A percentile compares a stretch with the other conserved stretches of the same genome.
These are phyloP conservation scores for Cataglyphis hispanica DNA, from an alignment of 1,140 invertebrate genomes.

Conservation along the genomic window DNA sequence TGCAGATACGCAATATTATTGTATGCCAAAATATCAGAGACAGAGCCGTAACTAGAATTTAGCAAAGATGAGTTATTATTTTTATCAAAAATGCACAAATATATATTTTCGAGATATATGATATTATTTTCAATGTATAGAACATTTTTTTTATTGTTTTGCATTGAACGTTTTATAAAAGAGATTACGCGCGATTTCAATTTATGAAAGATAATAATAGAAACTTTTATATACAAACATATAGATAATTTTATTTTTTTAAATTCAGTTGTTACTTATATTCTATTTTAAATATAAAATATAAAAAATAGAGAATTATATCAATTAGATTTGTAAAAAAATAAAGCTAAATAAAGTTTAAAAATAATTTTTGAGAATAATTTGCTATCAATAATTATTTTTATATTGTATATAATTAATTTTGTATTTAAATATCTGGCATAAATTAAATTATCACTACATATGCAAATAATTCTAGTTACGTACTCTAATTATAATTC, in stretches of 20 bases:
- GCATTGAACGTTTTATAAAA: neutral
- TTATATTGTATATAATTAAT: constrained; percentile 6
- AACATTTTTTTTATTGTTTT: constrained; percentile 9
- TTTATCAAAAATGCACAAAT: neutral
- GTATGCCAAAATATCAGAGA: neutral
- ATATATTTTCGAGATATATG: neutral
- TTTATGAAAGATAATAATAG: neutral
- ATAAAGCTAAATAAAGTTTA: constrained; percentile 1
- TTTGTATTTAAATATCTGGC: neutral
- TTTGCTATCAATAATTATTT: constrained; percentile 13
- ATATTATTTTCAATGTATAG: neutral
- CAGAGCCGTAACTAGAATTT: constrained; percentile 3
- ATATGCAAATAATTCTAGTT: constrained; percentile 29
- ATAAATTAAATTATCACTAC: constrained; percentile 4
- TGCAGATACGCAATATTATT: neutral
- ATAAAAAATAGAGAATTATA: constrained; percentile 25
- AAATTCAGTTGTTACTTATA: neutral
- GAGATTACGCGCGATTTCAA: neutral
- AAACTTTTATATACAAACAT: neutral
- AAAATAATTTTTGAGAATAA: constrained; percentile 36
- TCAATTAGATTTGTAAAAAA: constrained; percentile 21
- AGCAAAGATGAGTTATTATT: neutral
- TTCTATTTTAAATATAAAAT: constrained; percentile 5
- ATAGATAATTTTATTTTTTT: neutral
- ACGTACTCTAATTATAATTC: constrained; percentile 12